Base-by-base conservation (phyloP, 2,797 vertebrate species). In the Chromis chromis region DNA sequence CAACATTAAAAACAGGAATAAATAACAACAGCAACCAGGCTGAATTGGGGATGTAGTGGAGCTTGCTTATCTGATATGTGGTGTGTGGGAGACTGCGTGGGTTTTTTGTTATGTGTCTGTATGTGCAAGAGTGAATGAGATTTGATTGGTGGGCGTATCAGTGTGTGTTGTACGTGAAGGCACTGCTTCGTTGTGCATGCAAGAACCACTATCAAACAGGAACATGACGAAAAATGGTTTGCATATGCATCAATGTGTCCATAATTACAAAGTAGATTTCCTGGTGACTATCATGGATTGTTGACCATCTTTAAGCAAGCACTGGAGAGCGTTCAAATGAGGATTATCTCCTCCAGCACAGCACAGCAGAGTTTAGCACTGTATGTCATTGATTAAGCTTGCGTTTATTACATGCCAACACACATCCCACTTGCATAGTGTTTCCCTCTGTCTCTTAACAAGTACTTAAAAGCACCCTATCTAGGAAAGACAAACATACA, bases 1-100 rank as follows among this genome's bases (percentile, higher is more conserved):
- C 88, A 91, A 85, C 89, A 92, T 92, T 93, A 92, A 91, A 91
- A 90, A 91, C 83, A 81, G 84, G 86, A 94, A 93, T 93, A 92
- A 93, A 92, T 90, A 93, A 93, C 86, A 93, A 90, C 86, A 85
- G 71, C 80, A 79, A 85, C 74, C 86, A 85, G 75, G 78, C 81
- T 86, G 89, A 90, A 87, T 86, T 91, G 69, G 74, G 87, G 78
- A 82, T 74, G 69, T 72, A 65, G 69, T 76, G 74, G 62, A 79
- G 85, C 84, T 85, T 70, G 63, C 76, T 91, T 91, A 91, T 93
- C 91, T 92, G 90, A 94, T 91, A 59, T 74, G 74, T 62, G 65
- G 48, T 82, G 82, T 87, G 86, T 91, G 86, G 79, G 88, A 79
- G 86, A 70, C 61, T 82, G 85, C 25, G 70, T 80, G 74, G 71